Evolutionary conservation across 1,140 invertebrate species (phyloP).

Genomic region (Fopius arisanus): DNA sequence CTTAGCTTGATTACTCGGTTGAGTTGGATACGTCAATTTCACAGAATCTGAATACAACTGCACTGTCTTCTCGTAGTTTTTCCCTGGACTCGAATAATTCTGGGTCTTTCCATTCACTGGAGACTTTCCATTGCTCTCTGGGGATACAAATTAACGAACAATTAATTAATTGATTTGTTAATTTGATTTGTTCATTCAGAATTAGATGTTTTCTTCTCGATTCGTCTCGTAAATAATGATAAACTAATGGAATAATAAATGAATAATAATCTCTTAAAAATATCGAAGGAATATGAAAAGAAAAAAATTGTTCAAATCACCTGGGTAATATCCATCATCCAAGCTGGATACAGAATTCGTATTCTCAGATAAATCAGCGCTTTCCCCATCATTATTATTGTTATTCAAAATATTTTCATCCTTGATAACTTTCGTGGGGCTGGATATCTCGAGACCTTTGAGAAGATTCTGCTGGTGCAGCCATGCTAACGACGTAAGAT

Average conservation of each 20-base stretch:
- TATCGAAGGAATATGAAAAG: not conserved
- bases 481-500: constrained; percentile 89
- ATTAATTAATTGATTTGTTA: not conserved
- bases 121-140: constrained; percentile 53
- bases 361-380: constrained; percentile 51
- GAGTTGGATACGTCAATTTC: constrained; percentile 44
- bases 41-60: constrained; percentile 47
- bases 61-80: constrained; percentile 43
- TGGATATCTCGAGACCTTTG: constrained; percentile 71
- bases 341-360: constrained; percentile 56
- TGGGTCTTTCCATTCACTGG: constrained; percentile 33
- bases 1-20: constrained; percentile 59
- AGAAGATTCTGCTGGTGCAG: constrained; percentile 90
- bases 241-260: not conserved
- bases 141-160: constrained; percentile 15
- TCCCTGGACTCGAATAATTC: constrained; percentile 43
- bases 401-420: constrained; percentile 56
- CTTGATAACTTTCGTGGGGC: constrained; percentile 52
- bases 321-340: constrained; percentile 58
- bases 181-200: not conserved
- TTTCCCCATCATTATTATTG: constrained; percentile 59
- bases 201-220: no score
- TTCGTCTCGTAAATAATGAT: no score
- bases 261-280: no score
- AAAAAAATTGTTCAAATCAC: constrained; percentile 37